Base-by-base conservation (phyloP, 1,140 invertebrate species). In the Aplysia californica region DNA sequence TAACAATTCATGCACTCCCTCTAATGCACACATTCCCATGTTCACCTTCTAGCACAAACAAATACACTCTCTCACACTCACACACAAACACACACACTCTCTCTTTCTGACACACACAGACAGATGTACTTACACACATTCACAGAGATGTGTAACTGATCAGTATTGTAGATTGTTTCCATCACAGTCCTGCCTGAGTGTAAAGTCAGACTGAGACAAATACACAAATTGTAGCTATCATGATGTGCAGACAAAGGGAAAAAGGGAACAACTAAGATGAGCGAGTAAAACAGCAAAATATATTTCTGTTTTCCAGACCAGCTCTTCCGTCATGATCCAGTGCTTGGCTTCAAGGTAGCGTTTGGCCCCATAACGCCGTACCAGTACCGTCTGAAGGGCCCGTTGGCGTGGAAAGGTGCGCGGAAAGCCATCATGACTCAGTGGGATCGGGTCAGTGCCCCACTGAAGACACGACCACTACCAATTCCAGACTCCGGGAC, bases 321-420 rank as follows among this genome's bases (percentile, higher is more conserved):
- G 0, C 36, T 74, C n/a, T 23, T 65, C 10, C 20, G 21, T 20
- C 81, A 44, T n/a, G 89, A 91, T 77, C 89, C 87, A 1, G 75
- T 67, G 15, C 79, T 92, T 23, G 88, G 85, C 6, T 84, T 77
- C 58, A 80, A 80, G 2, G 79, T 86, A 31, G 79, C 89, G 21
- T 84, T 88, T 70, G 90, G 90, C 0, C 86, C 90, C 0, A 87
- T 86, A 70, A 80, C 87, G 0, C 89, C 91, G 0, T 92, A 91
- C 80, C 90, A 89, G 73, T 92, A 90, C 78, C 83, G 91, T 70
- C 78, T 92, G 29, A n/a, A 67, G 29, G 91, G 91, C 5, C 90
- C 90, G 18, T 78, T 88, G 38, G 38, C 68, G 5, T 92, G 91
- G 91, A n/a, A 77, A 0, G 90, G 88, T 0, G 91, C 91, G 6